A percentile compares a stretch with the other conserved stretches of the same genome.
These are phyloP conservation scores for Brachionus plicatilis DNA, from an alignment of 1,140 invertebrate genomes.

Conservation along the genomic window DNA sequence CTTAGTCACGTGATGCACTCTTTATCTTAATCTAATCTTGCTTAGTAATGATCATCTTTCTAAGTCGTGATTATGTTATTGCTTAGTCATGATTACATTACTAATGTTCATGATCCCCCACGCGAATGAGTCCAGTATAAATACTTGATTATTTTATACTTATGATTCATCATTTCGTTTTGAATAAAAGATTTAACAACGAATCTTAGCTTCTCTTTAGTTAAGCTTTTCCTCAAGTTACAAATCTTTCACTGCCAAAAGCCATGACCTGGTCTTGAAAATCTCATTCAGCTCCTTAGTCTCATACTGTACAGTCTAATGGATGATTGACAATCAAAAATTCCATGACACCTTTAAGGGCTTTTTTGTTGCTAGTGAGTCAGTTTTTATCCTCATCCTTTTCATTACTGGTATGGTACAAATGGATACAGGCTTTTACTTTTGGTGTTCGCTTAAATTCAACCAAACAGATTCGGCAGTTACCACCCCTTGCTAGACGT, in stretches of 20 bases:
- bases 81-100: too few species aligned
- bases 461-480: conserved; percentile 94
- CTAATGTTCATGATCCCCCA: too few species aligned
- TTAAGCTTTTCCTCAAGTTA: too few species aligned
- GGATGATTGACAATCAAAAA: conserved; percentile 97
- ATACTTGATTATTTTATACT: too few species aligned
- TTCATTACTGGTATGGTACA: conserved; percentile 99
- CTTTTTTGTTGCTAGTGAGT: conserved; percentile 86
- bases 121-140: too few species aligned
- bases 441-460: conserved; percentile 92
- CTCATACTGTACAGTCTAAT: conserved; percentile 98
- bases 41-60: too few species aligned
- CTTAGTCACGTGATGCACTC: too few species aligned
- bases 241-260: conserved; percentile 92
- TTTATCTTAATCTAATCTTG: too few species aligned
- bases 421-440: conserved; percentile 87
- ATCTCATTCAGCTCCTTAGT: conserved; percentile 98
- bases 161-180: too few species aligned
- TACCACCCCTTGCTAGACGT: conserved; percentile 90
- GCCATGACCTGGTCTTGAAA: conserved; percentile 96
- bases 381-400: conserved; percentile 90
- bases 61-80: too few species aligned
- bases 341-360: conserved; percentile 94
- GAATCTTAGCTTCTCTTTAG: too few species aligned
- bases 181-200: too few species aligned